Evolutionary conservation across 2,888 invertebrate species (phyloP).

Genomic region (Diadegma fenestrale): DNA sequence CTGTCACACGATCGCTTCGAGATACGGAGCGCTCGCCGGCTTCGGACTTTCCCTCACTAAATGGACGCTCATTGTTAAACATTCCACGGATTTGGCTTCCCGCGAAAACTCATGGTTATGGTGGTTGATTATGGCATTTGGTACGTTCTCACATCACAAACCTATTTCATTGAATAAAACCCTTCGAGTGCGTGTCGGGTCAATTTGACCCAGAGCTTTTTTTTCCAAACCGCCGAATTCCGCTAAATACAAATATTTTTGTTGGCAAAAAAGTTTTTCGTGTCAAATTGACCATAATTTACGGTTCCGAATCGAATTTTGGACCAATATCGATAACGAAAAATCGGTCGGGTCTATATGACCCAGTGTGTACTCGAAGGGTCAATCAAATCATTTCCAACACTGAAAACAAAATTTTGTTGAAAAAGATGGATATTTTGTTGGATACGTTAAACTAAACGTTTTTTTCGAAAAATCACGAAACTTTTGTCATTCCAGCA

Average conservation of each 20-base stretch:
- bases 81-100: constrained; percentile 94
- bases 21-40: constrained; percentile 96
- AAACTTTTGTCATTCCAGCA: too few relatives aligned
- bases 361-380: too few relatives aligned
- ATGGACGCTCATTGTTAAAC: constrained; percentile 97
- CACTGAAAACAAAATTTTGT: too few relatives aligned
- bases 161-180: neutral
- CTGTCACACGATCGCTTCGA: constrained; percentile 96
- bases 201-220: neutral
- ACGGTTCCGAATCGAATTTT: neutral
- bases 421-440: too few relatives aligned
- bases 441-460: too few relatives aligned
- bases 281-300: neutral
- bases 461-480: too few relatives aligned
- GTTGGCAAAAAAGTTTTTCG: neutral
- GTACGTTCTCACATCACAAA: constrained; percentile 83
- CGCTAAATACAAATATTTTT: too few relatives aligned
- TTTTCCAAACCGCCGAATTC: too few relatives aligned
- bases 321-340: too few relatives aligned
- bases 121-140: constrained; percentile 97
- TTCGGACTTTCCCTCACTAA: constrained; percentile 97
- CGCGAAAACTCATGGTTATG: constrained; percentile 96
- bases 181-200: neutral
- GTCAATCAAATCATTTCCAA: neutral
- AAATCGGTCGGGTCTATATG: too few relatives aligned